phyloP scores from a whole-genome alignment of 2,888 invertebrate species.

The Andrena bicolor region DNA sequence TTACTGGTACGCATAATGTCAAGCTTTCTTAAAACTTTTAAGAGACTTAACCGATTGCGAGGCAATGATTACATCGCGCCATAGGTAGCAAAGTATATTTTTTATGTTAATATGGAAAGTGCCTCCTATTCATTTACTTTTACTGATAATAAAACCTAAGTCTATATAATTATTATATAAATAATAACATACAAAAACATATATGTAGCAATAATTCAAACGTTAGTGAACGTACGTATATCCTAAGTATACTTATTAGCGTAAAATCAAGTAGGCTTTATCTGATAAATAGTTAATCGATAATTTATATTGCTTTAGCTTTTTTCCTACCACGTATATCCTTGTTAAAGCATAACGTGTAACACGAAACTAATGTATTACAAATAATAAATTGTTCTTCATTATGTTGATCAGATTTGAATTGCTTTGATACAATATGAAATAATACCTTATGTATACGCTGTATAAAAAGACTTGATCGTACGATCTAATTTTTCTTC shows the following conservation, averaged over 20 bases:
- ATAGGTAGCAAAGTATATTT: conserved; percentile 61
- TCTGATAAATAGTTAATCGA: conserved; percentile 44
- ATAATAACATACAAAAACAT: conserved; percentile 37
- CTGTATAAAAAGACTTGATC: conserved; percentile 7
- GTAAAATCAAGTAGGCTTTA: conserved; percentile 64
- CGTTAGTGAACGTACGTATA: conserved; percentile 41
- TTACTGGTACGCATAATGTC: conserved; percentile 67
- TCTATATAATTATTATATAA: conserved; percentile 56
- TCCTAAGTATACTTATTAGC: conserved; percentile 43
- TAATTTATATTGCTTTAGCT: conserved; percentile 72
- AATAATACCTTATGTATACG: conserved; percentile 15
- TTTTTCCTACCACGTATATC: conserved; percentile 64
- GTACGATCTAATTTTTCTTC: background rate
- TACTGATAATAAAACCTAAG: conserved; percentile 64
- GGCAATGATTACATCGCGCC: conserved; percentile 53
- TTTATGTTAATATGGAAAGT: conserved; percentile 72
- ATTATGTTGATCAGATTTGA: conserved; percentile 52
- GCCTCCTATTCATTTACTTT: conserved; percentile 75
- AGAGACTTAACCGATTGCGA: conserved; percentile 55
- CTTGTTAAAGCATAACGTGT: conserved; percentile 67
- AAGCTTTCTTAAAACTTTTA: conserved; percentile 66
- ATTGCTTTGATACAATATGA: conserved; percentile 19
- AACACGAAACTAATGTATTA: conserved; percentile 65
- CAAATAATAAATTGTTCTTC: conserved; percentile 74
- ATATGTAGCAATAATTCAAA: conserved; percentile 53